A percentile compares a stretch with the other conserved stretches of the same genome.
phyloP scores from a whole-genome alignment of 2,888 invertebrate genomes.

The Drosophila fungiperda region DNA sequence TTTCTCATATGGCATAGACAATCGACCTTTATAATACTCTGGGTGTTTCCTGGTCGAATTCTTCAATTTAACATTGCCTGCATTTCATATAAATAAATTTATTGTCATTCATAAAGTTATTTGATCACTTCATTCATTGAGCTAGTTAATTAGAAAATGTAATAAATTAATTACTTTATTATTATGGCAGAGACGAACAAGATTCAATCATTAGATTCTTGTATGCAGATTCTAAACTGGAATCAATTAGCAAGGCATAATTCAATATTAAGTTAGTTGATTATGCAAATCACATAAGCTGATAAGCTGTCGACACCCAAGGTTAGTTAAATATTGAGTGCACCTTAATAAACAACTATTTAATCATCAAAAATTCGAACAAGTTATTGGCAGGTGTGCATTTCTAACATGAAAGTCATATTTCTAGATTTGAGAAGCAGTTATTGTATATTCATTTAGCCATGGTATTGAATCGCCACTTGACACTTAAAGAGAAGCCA shows the following conservation, averaged over 20 bases:
- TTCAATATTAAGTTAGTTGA: neutral
- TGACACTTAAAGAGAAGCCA: conserved; percentile 26
- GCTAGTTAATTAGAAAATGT: neutral
- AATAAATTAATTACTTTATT: neutral
- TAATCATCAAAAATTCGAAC: conserved; percentile 30
- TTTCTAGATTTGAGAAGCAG: neutral
- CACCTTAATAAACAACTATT: conserved; percentile 48
- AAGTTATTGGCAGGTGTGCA: conserved; percentile 48
- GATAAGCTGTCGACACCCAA: conserved; percentile 40
- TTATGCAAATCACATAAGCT: conserved; percentile 32
- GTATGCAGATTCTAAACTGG: conserved; percentile 3
- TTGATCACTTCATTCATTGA: neutral
- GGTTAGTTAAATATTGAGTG: conserved; percentile 41
- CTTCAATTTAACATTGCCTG: too few relatives aligned
- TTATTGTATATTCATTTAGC: neutral
- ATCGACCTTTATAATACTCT: too few relatives aligned
- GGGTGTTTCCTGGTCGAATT: too few relatives aligned
- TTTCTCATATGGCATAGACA: neutral
- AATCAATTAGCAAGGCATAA: neutral
- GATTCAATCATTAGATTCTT: neutral
- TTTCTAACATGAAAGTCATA: neutral
- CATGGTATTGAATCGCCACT: conserved; percentile 37
- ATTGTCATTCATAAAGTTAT: neutral
- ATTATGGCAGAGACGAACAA: neutral
- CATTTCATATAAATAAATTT: neutral